Percentiles rank a stretch among this genome's conserved stretches.
These are phyloP conservation scores for Clarias fuscus DNA, from an alignment of 2,797 vertebrate genomes.

Conservation along the genomic window DNA sequence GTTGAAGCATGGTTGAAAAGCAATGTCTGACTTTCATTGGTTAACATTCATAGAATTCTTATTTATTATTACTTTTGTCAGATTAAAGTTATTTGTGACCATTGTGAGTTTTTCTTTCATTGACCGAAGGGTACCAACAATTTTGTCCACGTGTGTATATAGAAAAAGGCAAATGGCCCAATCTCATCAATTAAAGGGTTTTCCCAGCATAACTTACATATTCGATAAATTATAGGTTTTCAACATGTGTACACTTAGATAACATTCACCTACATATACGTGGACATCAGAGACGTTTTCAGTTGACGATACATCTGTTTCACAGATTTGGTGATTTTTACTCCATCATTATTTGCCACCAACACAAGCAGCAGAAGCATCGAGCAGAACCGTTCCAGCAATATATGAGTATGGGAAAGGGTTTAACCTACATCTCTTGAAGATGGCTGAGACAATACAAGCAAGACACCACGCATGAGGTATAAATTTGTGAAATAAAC, in stretches of 20 bases:
- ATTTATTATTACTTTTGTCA: too few species aligned
- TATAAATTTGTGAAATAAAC: not conserved
- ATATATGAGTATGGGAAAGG: not conserved
- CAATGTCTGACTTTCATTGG: too few species aligned
- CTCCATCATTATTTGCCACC: not conserved
- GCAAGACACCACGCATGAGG: not conserved
- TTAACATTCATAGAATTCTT: too few species aligned
- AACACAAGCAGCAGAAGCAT: not conserved
- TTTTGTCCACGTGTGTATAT: too few species aligned
- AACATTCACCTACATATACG: constrained; percentile 3
- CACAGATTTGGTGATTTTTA: not conserved
- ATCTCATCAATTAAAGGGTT: not conserved
- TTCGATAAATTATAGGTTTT: constrained; percentile 1
- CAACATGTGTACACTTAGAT: not conserved
- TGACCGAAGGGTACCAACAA: too few species aligned
- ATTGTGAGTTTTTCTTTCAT: too few species aligned
- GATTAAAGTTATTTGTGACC: too few species aligned
- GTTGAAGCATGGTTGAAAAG: too few species aligned
- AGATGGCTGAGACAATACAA: not conserved
- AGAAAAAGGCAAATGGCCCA: not conserved
- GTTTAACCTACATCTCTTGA: not conserved
- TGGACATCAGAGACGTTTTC: not conserved
- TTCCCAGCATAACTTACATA: not conserved
- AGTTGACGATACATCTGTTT: not conserved
- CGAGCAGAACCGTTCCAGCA: not conserved